Evolutionary conservation across 2,888 invertebrate species (phyloP).

Genomic region (Scotopteryx bipunctaria): DNA sequence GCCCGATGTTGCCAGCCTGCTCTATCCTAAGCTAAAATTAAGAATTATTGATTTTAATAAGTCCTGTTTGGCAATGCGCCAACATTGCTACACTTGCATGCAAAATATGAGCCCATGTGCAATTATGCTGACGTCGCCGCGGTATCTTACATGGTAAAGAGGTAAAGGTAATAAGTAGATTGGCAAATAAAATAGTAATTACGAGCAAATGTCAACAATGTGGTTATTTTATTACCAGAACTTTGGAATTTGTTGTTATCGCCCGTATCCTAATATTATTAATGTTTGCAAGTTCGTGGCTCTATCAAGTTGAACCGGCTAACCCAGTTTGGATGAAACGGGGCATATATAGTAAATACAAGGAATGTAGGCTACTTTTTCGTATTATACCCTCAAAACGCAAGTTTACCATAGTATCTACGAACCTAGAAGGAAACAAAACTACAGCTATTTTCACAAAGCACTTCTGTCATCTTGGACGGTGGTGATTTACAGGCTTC

Average conservation of each 20-base stretch:
- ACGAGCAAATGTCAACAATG: neutral
- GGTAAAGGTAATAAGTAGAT: too few species aligned
- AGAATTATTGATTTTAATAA: conserved; percentile 29
- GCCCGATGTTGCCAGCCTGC: neutral
- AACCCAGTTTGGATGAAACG: too few species aligned
- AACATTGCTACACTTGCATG: conserved; percentile 24
- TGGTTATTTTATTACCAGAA: too few species aligned
- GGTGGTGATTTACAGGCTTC: conserved; percentile 12
- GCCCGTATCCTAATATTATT: too few species aligned
- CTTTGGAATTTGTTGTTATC: too few species aligned
- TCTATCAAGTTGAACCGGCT: too few species aligned
- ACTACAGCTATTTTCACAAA: neutral
- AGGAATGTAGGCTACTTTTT: too few species aligned
- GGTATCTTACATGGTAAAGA: conserved; percentile 14
- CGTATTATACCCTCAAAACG: neutral
- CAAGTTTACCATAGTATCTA: neutral
- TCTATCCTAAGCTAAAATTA: conserved; percentile 20
- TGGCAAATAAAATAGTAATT: conserved; percentile 3
- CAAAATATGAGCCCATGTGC: conserved; percentile 25
- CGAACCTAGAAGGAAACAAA: neutral
- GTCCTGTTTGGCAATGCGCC: conserved; percentile 23
- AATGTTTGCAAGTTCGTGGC: too few species aligned
- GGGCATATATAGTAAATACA: too few species aligned
- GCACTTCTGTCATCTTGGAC: conserved; percentile 5
- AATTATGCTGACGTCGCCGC: conserved; percentile 18